phyloP scores from a whole-genome alignment of 2,113 vertebrate species.

The Salvelinus namaycush region DNA sequence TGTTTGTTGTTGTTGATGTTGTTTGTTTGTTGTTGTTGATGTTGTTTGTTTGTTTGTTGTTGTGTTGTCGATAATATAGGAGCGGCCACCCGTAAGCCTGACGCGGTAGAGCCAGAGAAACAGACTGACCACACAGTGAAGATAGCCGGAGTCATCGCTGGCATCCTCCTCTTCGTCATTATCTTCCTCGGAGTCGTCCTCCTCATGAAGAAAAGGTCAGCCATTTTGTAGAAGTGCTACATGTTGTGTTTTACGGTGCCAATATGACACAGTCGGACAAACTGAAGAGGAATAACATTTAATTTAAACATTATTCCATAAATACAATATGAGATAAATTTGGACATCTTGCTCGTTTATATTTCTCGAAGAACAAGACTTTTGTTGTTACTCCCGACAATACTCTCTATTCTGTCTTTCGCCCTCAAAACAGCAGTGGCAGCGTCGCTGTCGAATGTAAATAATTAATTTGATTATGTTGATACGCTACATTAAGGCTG shows the following conservation, averaged over 20 bases:
- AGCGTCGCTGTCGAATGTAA: constrained; percentile 43
- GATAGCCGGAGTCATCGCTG: constrained; percentile 95
- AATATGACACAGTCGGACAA: constrained; percentile 3
- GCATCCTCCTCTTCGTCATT: constrained; percentile 94
- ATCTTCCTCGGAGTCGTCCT: constrained; percentile 94
- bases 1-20: constrained; percentile 2
- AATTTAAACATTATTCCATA: too few relatives aligned
- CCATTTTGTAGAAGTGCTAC: not conserved
- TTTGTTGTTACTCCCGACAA: not conserved
- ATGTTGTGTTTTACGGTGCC: too few relatives aligned
- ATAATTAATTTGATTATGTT: constrained; percentile 76
- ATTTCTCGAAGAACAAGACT: not conserved
- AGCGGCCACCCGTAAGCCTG: constrained; percentile 90
- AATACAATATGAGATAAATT: too few relatives aligned
- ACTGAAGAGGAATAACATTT: not conserved
- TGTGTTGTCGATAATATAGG: constrained; percentile 66
- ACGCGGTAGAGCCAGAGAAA: constrained; percentile 89
- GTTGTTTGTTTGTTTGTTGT: too few relatives aligned
- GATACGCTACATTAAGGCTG: constrained; percentile 72
- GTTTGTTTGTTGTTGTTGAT: constrained; percentile 1
- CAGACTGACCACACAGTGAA: constrained; percentile 97
- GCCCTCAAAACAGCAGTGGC: constrained; percentile 42
- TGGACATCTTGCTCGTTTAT: too few relatives aligned
- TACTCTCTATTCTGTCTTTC: constrained; percentile 36
- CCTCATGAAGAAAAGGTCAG: constrained; percentile 98